phyloP scores from a whole-genome alignment of 2,888 invertebrate species.

The Clanis bilineata region DNA sequence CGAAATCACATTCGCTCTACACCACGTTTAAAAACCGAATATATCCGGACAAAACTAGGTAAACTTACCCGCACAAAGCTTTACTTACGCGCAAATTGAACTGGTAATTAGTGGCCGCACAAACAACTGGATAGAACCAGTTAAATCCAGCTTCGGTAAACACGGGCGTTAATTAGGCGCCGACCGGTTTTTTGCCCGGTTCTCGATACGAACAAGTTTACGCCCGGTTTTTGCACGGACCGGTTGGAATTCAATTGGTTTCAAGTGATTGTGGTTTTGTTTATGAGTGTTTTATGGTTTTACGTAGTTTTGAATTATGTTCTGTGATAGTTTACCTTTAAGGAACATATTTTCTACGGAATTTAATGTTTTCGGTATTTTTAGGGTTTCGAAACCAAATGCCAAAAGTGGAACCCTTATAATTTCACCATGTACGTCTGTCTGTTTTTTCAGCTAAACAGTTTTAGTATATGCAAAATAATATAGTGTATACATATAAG shows the following conservation, averaged over 20 bases:
- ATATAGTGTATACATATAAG: no score
- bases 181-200: constrained; percentile 23
- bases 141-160: constrained; percentile 36
- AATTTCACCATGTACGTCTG: no score
- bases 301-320: neutral
- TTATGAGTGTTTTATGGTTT: neutral
- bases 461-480: no score
- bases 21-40: neutral
- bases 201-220: neutral
- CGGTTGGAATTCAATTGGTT: neutral
- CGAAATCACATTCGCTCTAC: neutral
- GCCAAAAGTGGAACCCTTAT: no score
- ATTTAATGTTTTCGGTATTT: no score
- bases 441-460: no score
- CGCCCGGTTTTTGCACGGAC: neutral
- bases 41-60: neutral
- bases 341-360: neutral
- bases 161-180: constrained; percentile 31
- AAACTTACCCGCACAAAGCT: neutral
- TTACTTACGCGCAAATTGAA: constrained; percentile 35
- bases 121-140: constrained; percentile 39
- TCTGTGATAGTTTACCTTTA: neutral
- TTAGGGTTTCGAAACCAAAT: no score
- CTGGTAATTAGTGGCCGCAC: constrained; percentile 45
- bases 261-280: neutral